These are phyloP conservation scores for Gandaritis pyraliata DNA, from an alignment of 2,888 invertebrate species.

Conservation along the genomic window DNA sequence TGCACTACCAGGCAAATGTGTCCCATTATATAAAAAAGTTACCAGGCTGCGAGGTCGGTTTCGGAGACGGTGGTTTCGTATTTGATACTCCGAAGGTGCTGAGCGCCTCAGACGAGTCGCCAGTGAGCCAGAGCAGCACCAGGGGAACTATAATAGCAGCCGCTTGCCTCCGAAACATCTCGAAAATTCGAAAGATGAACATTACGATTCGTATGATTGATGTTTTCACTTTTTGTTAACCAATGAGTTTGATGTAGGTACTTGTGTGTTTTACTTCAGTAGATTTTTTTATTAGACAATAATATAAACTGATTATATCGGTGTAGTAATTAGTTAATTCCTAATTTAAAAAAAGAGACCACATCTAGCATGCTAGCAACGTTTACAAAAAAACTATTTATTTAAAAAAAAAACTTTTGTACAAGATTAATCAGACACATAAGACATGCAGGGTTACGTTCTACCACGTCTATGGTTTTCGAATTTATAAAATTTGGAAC, in stretches of 20 bases:
- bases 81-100: conserved; percentile 89
- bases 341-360: neutral
- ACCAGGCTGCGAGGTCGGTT: conserved; percentile 85
- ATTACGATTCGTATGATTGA: conserved; percentile 25
- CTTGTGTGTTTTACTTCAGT: neutral
- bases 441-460: conserved; percentile 15
- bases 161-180: conserved; percentile 70
- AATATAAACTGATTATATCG: no score
- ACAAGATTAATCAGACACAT: neutral
- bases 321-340: neutral
- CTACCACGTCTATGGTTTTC: conserved; percentile 13
- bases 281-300: neutral
- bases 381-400: no score
- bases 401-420: neutral
- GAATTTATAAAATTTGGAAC: conserved; percentile 49
- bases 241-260: neutral
- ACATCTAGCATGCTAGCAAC: neutral
- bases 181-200: conserved; percentile 49
- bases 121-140: conserved; percentile 66
- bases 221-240: neutral
- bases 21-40: conserved; percentile 76
- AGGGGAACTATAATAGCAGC: conserved; percentile 64
- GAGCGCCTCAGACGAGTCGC: conserved; percentile 84
- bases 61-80: conserved; percentile 82
- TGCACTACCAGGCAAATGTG: conserved; percentile 40